Conservation (phyloP, 2,888 invertebrate genomes). For the Lepidochitona cinerea region DNA sequence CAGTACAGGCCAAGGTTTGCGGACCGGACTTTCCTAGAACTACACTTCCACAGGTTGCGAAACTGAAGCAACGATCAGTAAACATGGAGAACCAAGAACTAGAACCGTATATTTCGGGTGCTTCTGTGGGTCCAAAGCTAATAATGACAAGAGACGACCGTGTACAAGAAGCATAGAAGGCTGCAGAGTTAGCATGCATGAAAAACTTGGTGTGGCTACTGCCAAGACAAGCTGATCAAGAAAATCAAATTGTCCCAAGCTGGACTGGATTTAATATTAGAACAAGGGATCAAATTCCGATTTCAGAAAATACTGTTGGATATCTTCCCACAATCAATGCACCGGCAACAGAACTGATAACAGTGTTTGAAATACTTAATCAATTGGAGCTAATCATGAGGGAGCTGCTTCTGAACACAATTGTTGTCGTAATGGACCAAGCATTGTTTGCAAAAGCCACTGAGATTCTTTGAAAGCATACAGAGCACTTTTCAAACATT, state of each 20-base stretch:
- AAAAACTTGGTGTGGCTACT: constrained; percentile 22
- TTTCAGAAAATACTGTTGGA: constrained; percentile 18
- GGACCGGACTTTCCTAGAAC: constrained; percentile 17
- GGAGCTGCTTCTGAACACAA: constrained; percentile 15
- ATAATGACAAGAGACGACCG: neutral
- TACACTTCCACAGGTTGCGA: neutral
- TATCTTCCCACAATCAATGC: constrained; percentile 33
- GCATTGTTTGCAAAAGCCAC: constrained; percentile 34
- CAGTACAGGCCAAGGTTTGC: constrained; percentile 25
- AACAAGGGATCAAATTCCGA: constrained; percentile 1
- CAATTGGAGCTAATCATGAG: constrained; percentile 21
- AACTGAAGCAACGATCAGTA: constrained; percentile 16
- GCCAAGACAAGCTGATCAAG: constrained; percentile 12
- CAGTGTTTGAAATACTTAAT: constrained; percentile 29
- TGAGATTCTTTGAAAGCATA: constrained; percentile 24
- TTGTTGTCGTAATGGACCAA: constrained; percentile 33
- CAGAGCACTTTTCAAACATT: constrained; percentile 8
- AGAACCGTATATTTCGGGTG: constrained; percentile 18
- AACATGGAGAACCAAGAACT: constrained; percentile 8
- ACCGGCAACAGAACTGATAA: constrained; percentile 27
- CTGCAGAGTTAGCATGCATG: neutral
- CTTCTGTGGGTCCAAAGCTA: constrained; percentile 14
- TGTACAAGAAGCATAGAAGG: neutral
- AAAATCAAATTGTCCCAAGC: constrained; percentile 22
- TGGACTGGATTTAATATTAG: constrained; percentile 35